Percentiles rank a stretch among this genome's conserved stretches.
Conservation (phyloP, 2,113 vertebrate genomes). For the Azemiops feae region DNA sequence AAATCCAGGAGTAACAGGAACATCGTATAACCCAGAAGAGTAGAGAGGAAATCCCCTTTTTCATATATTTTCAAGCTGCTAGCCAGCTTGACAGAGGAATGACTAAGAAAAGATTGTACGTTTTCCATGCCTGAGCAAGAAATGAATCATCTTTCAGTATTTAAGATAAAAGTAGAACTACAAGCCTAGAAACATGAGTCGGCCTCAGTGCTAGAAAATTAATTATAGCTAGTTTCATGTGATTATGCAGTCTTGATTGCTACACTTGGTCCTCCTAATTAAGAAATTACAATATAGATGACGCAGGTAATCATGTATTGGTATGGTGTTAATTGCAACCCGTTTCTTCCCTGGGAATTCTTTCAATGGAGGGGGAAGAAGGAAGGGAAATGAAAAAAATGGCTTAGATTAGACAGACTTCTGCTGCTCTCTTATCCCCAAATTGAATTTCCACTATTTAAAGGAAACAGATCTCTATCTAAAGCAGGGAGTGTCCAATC, state of each 20-base stretch:
- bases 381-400: neutral
- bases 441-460: neutral
- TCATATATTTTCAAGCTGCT: neutral
- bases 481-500: neutral
- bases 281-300: slow-evolving; percentile 17
- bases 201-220: neutral
- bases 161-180: slow-evolving; percentile 4
- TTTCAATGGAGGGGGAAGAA: neutral
- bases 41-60: neutral
- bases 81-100: neutral
- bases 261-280: slow-evolving; percentile 11
- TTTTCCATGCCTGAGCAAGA: neutral
- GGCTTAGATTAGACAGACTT: neutral
- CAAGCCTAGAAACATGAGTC: neutral
- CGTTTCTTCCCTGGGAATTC: neutral
- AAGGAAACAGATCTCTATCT: neutral
- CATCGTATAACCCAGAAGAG: neutral
- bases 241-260: slow-evolving; percentile 19
- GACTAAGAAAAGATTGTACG: neutral
- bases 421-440: neutral
- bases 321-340: slow-evolving; percentile 13
- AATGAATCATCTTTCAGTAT: neutral
- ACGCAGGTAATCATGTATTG: slow-evolving; percentile 11
- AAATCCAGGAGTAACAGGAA: neutral
- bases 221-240: slow-evolving; percentile 26